phyloP scores from a whole-genome alignment of 2,113 vertebrate species.

The Nyctibius bracteatus region DNA sequence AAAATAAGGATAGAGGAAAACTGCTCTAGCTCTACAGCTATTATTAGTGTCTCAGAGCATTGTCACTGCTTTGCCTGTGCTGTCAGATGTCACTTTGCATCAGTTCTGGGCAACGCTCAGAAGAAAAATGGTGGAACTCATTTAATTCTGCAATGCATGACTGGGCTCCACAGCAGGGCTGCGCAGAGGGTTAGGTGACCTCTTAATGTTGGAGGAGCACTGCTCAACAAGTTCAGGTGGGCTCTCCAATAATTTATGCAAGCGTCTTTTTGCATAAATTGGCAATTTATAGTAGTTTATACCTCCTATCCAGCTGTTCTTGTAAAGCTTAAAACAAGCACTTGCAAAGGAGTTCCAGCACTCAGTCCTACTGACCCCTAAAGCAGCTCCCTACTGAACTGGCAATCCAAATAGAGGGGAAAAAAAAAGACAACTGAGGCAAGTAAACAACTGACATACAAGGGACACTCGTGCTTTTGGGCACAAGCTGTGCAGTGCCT shows the following conservation, averaged over 20 bases:
- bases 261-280: slow-evolving; percentile 32
- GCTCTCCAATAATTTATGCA: slow-evolving; percentile 39
- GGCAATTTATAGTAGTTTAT: slow-evolving; percentile 22
- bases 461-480: accelerated
- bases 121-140: slow-evolving; percentile 35
- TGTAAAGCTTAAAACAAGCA: not conserved
- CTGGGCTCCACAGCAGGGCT: not conserved
- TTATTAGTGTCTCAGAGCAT: slow-evolving; percentile 47
- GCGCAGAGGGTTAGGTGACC: slow-evolving; percentile 37
- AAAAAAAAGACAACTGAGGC: not conserved
- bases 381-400: not conserved
- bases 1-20: slow-evolving; percentile 43
- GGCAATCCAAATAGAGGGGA: accelerated
- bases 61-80: slow-evolving; percentile 30
- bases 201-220: slow-evolving; percentile 23
- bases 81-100: slow-evolving; percentile 65
- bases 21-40: slow-evolving; percentile 38
- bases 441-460: not conserved
- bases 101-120: slow-evolving; percentile 31
- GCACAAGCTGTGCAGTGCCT: not conserved
- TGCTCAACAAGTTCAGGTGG: slow-evolving; percentile 44
- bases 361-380: not conserved
- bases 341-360: not conserved
- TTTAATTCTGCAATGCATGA: slow-evolving; percentile 30
- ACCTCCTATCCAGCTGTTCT: slow-evolving; percentile 2